Evolutionary conservation across 2,888 invertebrate species (phyloP), one percentile per base, ranked within the genome.

Genomic region (Plutella xylostella): DNA sequence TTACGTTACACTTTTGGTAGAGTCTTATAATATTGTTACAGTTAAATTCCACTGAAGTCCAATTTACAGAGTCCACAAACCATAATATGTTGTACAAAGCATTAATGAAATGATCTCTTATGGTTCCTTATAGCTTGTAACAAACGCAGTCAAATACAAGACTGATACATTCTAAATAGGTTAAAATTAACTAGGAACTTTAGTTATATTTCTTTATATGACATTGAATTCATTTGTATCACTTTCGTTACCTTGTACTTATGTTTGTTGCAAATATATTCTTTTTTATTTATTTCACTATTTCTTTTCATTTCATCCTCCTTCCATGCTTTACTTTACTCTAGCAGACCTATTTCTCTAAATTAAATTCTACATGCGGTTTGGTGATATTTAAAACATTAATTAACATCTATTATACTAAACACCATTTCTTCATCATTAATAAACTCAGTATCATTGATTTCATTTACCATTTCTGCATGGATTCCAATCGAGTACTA

Each of bases 351-450:
- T 77, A 73, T 74, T 63, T 75, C 70, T 72, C 65, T 69, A 58
- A 59, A 19, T n/a, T n/a, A 37, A 37, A 12, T 18, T 37, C 37
- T 67, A 68, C 64, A 37, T n/a, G n/a, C 19, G 37, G 37, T 19
- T 18, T 28, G 28, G 28, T 28, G 28, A 28, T n/a, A 37, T 6
- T 20, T 35, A 35, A 18, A 6, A 19, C 19, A 37, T 75, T 75
- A 66, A 71, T 59, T 63, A 54, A 56, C 65, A 65, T 65, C 66
- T 64, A 55, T 53, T 63, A 71, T 76, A 78, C 76, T 72, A 71
- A 72, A 78, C 82, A 83, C 83, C 83, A 82, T 79, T 82, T 82
- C 80, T 83, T 82, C 80, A 70, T 80, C 79, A n/a, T n/a, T n/a
- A n/a, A n/a, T n/a, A n/a, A n/a, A n/a, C n/a, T n/a, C n/a, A 70